Conservation (phyloP, 1,140 invertebrate genomes). For the Pogonomyrmex barbatus region DNA sequence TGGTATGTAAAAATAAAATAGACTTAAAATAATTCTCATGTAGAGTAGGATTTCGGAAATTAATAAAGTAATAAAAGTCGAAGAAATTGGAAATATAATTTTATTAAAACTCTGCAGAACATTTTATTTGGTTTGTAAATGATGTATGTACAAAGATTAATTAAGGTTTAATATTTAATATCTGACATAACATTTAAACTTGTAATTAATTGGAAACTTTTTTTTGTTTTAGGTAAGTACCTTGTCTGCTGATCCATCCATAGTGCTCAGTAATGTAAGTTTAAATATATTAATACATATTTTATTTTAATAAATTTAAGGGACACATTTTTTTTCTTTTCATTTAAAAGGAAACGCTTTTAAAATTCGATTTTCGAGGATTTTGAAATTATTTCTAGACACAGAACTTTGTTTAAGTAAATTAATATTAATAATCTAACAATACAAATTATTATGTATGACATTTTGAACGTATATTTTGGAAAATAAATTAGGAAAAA, state of each 20-base stretch:
- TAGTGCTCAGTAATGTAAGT: slow-evolving; percentile 41
- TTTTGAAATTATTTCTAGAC: background rate
- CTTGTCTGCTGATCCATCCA: background rate
- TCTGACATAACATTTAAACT: background rate
- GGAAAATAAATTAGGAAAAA: background rate
- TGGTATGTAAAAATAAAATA: background rate
- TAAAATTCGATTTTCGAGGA: background rate
- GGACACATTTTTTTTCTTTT: background rate
- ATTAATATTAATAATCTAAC: background rate
- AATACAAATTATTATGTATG: background rate
- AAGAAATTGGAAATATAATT: background rate
- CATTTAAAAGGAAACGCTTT: background rate
- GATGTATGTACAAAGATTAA: background rate
- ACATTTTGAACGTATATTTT: background rate
- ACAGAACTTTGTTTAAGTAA: background rate
- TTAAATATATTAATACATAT: slow-evolving; percentile 1
- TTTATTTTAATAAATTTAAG: slow-evolving; percentile 16
- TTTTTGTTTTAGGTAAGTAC: slow-evolving; percentile 76
- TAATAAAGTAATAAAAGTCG: background rate
- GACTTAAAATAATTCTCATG: background rate
- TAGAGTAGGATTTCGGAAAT: background rate
- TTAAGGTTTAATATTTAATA: background rate
- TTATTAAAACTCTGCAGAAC: background rate
- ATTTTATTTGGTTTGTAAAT: background rate
- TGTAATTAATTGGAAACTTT: slow-evolving; percentile 30